Base-by-base conservation (phyloP, 2,888 invertebrate species). In the Sesia apiformis region DNA sequence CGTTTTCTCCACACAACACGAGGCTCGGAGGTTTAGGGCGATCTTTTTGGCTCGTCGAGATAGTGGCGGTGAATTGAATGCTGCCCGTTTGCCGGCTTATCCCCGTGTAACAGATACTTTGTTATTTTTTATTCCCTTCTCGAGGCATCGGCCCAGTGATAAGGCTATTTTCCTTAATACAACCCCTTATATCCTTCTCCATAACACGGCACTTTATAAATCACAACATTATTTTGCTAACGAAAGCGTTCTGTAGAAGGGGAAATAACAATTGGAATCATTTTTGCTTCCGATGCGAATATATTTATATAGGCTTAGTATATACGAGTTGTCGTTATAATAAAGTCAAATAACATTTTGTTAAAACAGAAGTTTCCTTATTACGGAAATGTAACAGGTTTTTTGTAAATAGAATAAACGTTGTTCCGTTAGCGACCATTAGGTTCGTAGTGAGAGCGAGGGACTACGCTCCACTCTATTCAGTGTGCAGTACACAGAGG, bases 61-160 rank as follows among this genome's bases (percentile, higher is more conserved):
- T 80, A 80, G 78, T 70, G 69, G 63, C 66, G 69, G 67, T 69
- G 77, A 79, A 83, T 83, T 83, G 82, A 84, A 83, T 78, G 78
- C 74, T 76, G 71, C 71, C 79, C 77, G 73, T 75, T 80, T 76
- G 65, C 66, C 63, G 69, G 78, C 77, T 84, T 80, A 83, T 82
- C 81, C 77, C 72, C 66, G 66, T 70, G 71, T 77, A 76, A 75
- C 76, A 72, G 73, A 78, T 76, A 82, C 77, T 78, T 77, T 71
- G 60, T 61, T 78, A 74, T 76, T 72, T 74, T 73, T 75, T 77
- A 74, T 77, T 72, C 70, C 59, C 67, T 46, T 63, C 63, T 65
- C 62, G 52, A 63, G 60, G 65, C 67, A 63, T 63, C 64, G 70
- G 63, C 58, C 62, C 61, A 60, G 63, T 67, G 76, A 76, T 76